These are phyloP conservation scores for Rosalia funebris DNA, from an alignment of 2,888 invertebrate species.

Conservation along the genomic window DNA sequence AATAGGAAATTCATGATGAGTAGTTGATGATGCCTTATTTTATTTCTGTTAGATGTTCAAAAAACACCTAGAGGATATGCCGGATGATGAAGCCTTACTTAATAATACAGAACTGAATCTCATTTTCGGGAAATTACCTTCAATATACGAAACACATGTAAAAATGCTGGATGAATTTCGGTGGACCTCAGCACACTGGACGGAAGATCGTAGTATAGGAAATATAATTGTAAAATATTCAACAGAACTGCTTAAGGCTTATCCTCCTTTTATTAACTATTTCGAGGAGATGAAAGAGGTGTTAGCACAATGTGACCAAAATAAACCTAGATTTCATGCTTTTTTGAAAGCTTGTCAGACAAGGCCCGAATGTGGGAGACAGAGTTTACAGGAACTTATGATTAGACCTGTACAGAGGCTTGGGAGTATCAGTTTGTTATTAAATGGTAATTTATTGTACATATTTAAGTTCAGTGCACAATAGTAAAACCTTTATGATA, in stretches of 20 bases:
- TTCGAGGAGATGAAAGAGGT: conserved; percentile 97
- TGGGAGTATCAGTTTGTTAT: conserved; percentile 93
- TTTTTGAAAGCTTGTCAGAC: conserved; percentile 96
- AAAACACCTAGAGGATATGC: conserved; percentile 88
- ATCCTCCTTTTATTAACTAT: conserved; percentile 98
- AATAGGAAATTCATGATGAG: too few relatives aligned
- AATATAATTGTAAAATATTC: conserved; percentile 85
- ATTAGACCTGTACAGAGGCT: conserved; percentile 98
- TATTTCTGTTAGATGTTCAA: conserved; percentile 82
- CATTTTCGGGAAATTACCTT: conserved; percentile 94
- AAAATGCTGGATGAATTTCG: conserved; percentile 77
- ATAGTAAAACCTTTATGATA: too few relatives aligned
- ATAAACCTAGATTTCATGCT: conserved; percentile 96
- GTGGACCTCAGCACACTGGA: conserved; percentile 81
- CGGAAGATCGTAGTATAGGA: conserved; percentile 79
- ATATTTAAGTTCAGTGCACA: too few relatives aligned
- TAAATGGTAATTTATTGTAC: conserved; percentile 77
- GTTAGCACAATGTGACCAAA: conserved; percentile 88
- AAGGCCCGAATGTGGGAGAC: conserved; percentile 94
- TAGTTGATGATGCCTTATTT: neutral
- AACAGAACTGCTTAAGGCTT: conserved; percentile 89
- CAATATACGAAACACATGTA: conserved; percentile 93
- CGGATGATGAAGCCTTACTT: conserved; percentile 82
- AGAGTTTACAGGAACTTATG: conserved; percentile 93
- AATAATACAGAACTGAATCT: conserved; percentile 93